Percentiles rank a stretch among this genome's conserved stretches.
Evolutionary conservation across 1,140 invertebrate species (phyloP).

Genomic region (Pectinophora gossypiella): DNA sequence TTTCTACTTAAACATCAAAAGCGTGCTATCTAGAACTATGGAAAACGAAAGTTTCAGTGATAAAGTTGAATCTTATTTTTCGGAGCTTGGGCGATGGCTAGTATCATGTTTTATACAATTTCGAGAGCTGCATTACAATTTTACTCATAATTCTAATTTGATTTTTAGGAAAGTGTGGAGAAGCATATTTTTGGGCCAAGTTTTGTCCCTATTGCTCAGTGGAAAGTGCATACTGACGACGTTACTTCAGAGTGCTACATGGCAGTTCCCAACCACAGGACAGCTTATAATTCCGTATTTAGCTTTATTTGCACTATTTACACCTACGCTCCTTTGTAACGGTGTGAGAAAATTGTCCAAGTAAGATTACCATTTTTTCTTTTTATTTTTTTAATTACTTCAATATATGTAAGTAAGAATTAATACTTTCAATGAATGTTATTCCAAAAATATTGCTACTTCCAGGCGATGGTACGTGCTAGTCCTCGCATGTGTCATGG

Average conservation of each 20-base stretch:
- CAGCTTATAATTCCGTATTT: conserved; percentile 89
- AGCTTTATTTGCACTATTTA: conserved; percentile 85
- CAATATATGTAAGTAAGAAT: background rate
- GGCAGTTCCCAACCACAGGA: conserved; percentile 83
- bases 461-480: conserved; percentile 58
- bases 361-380: conserved; percentile 79
- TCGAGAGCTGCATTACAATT: too few species aligned
- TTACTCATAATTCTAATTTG: conserved; percentile 5
- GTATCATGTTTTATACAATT: conserved; percentile 38
- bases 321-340: conserved; percentile 84
- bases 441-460: background rate
- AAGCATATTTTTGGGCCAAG: conserved; percentile 85
- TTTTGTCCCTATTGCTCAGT: conserved; percentile 84
- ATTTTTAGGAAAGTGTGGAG: conserved; percentile 83
- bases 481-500: conserved; percentile 65
- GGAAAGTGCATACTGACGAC: conserved; percentile 86
- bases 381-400: conserved; percentile 1
- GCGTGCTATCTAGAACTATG: conserved; percentile 28
- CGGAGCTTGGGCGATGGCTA: conserved; percentile 81
- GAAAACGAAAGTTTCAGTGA: conserved; percentile 75
- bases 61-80: conserved; percentile 80
- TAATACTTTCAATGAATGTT: background rate
- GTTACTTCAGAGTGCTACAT: conserved; percentile 81
- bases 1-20: conserved; percentile 16
- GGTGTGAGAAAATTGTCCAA: conserved; percentile 81